Conservation (phyloP, 2,888 invertebrate genomes). For the Philereme vetulata region DNA sequence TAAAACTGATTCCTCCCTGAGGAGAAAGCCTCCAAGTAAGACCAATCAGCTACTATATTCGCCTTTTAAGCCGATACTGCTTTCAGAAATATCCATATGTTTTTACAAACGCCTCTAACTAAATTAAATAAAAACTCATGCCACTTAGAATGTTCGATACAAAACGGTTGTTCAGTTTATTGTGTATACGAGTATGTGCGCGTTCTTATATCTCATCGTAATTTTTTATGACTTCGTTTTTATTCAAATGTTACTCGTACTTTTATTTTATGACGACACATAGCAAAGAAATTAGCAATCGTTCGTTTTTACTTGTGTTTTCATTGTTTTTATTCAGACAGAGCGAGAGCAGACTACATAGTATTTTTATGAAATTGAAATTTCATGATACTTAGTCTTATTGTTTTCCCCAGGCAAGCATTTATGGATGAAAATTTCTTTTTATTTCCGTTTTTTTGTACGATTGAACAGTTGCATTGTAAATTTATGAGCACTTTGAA, state of each 20-base stretch:
- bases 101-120: neutral
- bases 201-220: constrained; percentile 47
- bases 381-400: constrained; percentile 12
- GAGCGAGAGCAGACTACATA: constrained; percentile 7
- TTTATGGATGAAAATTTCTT: constrained; percentile 2
- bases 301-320: constrained; percentile 28
- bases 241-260: constrained; percentile 41
- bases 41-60: too few relatives aligned
- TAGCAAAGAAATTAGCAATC: constrained; percentile 33
- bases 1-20: too few relatives aligned
- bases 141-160: constrained; percentile 16
- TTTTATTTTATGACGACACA: constrained; percentile 32
- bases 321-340: constrained; percentile 23
- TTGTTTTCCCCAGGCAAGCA: constrained; percentile 3
- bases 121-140: neutral
- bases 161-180: constrained; percentile 42
- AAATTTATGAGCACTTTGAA: too few relatives aligned
- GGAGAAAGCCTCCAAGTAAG: too few relatives aligned
- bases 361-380: constrained; percentile 26
- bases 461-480: neutral
- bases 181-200: constrained; percentile 42
- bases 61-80: too few relatives aligned
- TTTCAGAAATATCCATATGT: too few relatives aligned
- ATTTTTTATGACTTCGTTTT: constrained; percentile 50
- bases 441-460: neutral